Conservation (phyloP, 2,797 vertebrate species). For the Alfaro cultratus region DNA sequence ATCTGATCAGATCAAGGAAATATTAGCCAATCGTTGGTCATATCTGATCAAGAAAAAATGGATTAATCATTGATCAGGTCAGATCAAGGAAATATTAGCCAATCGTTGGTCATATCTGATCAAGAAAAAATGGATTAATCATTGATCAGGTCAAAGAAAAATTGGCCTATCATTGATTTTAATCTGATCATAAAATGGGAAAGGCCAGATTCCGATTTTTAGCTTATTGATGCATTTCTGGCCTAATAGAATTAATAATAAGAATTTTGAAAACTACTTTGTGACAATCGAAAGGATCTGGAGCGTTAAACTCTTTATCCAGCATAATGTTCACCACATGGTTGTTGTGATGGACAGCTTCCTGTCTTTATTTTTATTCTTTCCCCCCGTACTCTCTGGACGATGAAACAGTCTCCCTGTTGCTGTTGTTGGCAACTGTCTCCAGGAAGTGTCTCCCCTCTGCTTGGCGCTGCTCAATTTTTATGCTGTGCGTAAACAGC, state of each 20-base stretch:
- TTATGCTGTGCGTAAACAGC: slow-evolving; percentile 77
- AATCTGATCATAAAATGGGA: neutral
- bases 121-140: neutral
- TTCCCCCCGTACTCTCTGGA: slow-evolving; percentile 44
- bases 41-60: neutral
- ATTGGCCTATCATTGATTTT: neutral
- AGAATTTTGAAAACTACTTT: neutral
- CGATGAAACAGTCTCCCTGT: slow-evolving; percentile 35
- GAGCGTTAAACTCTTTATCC: slow-evolving; percentile 25
- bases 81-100: neutral
- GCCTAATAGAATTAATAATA: neutral
- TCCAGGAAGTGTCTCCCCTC: slow-evolving; percentile 86
- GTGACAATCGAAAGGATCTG: neutral
- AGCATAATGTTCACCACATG: slow-evolving; percentile 8
- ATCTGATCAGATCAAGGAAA: neutral
- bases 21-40: neutral
- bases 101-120: neutral
- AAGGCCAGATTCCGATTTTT: neutral
- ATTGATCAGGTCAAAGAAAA: neutral
- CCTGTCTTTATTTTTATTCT: slow-evolving; percentile 30
- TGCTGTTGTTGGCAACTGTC: slow-evolving; percentile 82
- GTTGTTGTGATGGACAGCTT: slow-evolving; percentile 42
- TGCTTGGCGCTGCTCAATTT: slow-evolving; percentile 46
- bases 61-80: too few relatives aligned
- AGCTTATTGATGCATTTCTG: neutral